These are phyloP conservation scores for Calephelis perditalis DNA, from an alignment of 2,888 invertebrate genomes.

Conservation along the genomic window DNA sequence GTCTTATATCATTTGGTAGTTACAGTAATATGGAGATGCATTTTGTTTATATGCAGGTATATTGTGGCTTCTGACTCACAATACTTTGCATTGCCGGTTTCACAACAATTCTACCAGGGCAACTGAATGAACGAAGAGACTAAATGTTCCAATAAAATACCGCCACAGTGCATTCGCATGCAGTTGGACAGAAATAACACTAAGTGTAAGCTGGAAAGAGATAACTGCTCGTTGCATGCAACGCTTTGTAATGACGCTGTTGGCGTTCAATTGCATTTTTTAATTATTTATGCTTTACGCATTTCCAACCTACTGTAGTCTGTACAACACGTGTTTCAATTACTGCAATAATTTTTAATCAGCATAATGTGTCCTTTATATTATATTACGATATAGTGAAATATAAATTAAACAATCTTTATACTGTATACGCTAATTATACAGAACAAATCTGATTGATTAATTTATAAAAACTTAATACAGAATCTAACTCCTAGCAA, in stretches of 20 bases:
- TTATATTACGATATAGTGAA: too few species aligned
- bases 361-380: conserved; percentile 14
- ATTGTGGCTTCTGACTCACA: not conserved
- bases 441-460: too few species aligned
- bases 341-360: conserved; percentile 25
- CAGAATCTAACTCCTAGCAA: too few species aligned
- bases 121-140: conserved; percentile 46
- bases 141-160: conserved; percentile 46
- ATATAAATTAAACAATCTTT: too few species aligned
- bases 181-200: conserved; percentile 44
- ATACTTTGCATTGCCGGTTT: conserved; percentile 40
- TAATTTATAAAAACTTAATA: too few species aligned
- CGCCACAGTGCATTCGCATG: conserved; percentile 52
- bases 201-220: conserved; percentile 48
- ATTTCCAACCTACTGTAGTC: conserved; percentile 41
- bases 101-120: conserved; percentile 56
- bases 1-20: too few species aligned
- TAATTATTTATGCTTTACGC: conserved; percentile 35
- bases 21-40: too few species aligned
- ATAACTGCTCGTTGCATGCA: conserved; percentile 45
- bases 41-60: too few species aligned
- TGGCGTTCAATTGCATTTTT: conserved; percentile 31
- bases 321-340: conserved; percentile 32
- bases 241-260: conserved; percentile 41
- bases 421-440: too few species aligned